Evolutionary conservation across 2,113 vertebrate genomes (phyloP).

Genomic region (Amphilophus citrinellus): DNA sequence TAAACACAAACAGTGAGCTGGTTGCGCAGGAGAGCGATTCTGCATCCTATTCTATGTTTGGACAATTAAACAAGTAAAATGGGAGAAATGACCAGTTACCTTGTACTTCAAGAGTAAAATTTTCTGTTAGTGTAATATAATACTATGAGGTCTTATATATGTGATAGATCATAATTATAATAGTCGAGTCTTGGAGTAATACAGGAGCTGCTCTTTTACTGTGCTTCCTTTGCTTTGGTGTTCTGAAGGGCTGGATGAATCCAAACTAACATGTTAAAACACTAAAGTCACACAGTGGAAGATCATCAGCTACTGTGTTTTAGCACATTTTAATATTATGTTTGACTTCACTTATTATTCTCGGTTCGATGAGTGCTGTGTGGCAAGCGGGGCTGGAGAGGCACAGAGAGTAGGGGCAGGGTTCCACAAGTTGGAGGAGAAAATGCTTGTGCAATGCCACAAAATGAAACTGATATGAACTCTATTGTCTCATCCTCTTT

Average conservation of each 20-base stretch:
- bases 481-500: neutral
- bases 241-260: neutral
- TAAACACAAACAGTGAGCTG: no score
- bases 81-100: neutral
- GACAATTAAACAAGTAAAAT: neutral
- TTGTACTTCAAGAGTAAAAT: neutral
- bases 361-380: neutral
- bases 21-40: no score
- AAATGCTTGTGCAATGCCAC: neutral
- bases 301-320: neutral
- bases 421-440: neutral
- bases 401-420: neutral
- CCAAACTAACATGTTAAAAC: slow-evolving; percentile 5
- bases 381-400: neutral
- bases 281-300: neutral
- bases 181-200: neutral
- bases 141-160: neutral
- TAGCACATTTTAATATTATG: neutral
- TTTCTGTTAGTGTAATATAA: neutral
- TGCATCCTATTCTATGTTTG: neutral
- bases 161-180: neutral
- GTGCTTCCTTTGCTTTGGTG: neutral
- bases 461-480: neutral
- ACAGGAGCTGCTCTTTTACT: neutral
- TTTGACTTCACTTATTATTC: slow-evolving; percentile 4